Base-by-base conservation (phyloP, 1,140 invertebrate species). In the Gryon sp. region DNA sequence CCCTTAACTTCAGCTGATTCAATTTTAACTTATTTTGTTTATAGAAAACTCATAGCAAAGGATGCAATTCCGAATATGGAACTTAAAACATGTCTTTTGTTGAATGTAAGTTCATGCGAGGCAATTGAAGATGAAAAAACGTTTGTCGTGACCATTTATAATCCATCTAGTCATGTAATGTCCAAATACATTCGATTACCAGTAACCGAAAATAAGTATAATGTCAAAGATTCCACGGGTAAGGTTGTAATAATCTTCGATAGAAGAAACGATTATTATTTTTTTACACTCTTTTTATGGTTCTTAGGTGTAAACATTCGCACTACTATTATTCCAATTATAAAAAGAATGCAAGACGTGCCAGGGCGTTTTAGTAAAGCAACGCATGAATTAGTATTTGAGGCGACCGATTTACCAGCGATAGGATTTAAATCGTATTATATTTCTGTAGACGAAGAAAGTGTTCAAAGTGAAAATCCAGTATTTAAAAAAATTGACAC, bases 101-200 rank as follows among this genome's bases (percentile, higher is more conserved):
- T 93, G 0, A 97, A 94, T 59, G 90, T 93, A 0, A 93, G 92
- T 78, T 80, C 88, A 0, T 94, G 93, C 60, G 78, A 72, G 81
- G 80, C 90, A n/a, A 92, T 92, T 0, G 95, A 97, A 84, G 83
- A 82, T 2, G 87, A 89, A 28, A 83, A 91, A 53, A 85, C 90
- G 66, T 93, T 95, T 81, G 83, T 93, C 0, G 89, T 96, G 0
- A 92, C 93, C 0, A 79, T 96, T 2, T 96, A 96, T 83, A 99
- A 99, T 87, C 95, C 96, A 0, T 80, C 95, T 5, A 93, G 93
- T 46, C 90, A 92, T 26, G 83, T 89, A 22, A 90, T 94, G 0
- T 89, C 90, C 7, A 88, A 91, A 30, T 92, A 92, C 75, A 88
- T 97, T 6, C 89, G 93, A 9, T 18, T 98, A 7, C 96, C 96